A percentile compares a stretch with the other conserved stretches of the same genome.
Evolutionary conservation across 2,113 vertebrate genomes (phyloP).

Genomic region (Beaufortia kweichowensis): DNA sequence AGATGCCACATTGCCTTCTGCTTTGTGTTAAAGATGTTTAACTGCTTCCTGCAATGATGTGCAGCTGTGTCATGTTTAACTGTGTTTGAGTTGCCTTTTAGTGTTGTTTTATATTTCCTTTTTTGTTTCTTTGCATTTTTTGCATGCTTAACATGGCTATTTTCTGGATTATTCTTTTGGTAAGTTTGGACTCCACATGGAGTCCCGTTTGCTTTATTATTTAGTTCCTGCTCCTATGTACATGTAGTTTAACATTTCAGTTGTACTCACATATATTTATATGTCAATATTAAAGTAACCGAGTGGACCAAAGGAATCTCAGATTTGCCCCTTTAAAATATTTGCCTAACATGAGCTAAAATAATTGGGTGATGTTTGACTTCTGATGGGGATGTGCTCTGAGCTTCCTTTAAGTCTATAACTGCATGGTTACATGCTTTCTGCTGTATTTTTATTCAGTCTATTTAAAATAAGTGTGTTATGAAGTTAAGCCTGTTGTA

Average conservation of each 20-base stretch:
- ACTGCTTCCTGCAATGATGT: slow-evolving; percentile 48
- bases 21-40: slow-evolving; percentile 44
- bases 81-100: slow-evolving; percentile 48
- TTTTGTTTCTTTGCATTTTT: slow-evolving; percentile 85
- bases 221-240: slow-evolving; percentile 55
- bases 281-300: slow-evolving; percentile 28
- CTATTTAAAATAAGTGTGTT: background rate
- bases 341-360: background rate
- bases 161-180: slow-evolving; percentile 99
- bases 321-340: slow-evolving; percentile 36
- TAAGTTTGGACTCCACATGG: slow-evolving; percentile 81
- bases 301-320: slow-evolving; percentile 56
- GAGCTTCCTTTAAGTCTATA: slow-evolving; percentile 51
- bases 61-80: slow-evolving; percentile 46
- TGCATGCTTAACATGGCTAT: slow-evolving; percentile 99
- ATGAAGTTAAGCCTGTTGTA: slow-evolving; percentile 2
- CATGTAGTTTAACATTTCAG: slow-evolving; percentile 61
- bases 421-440: slow-evolving; percentile 53
- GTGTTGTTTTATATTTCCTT: slow-evolving; percentile 45
- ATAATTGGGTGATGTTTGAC: background rate
- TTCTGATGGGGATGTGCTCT: slow-evolving; percentile 39
- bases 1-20: slow-evolving; percentile 44
- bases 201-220: slow-evolving; percentile 61
- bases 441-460: slow-evolving; percentile 36
- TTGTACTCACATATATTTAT: slow-evolving; percentile 56